Conservation (phyloP, 30 jellyfish, hydroid and myxozoan genomes). For the Aurelia sp. region DNA sequence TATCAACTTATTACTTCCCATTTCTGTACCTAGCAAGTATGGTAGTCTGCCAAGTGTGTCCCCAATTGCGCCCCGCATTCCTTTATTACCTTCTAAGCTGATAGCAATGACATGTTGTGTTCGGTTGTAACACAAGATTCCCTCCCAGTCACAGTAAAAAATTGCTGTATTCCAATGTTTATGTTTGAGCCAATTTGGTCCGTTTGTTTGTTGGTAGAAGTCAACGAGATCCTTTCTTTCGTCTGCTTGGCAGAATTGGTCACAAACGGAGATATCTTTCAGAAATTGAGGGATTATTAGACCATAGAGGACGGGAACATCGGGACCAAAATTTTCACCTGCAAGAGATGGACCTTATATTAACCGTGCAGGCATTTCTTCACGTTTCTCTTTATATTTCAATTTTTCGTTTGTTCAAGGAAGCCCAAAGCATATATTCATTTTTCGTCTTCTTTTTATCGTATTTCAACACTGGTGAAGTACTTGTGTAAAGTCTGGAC, state of each 20-base stretch:
- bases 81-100: conserved; percentile 37
- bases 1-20: conserved; percentile 32
- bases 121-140: conserved; percentile 53
- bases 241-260: conserved; percentile 23
- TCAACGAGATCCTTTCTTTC: conserved; percentile 21
- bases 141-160: conserved; percentile 75
- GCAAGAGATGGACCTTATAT: neutral
- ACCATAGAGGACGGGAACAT: conserved; percentile 73
- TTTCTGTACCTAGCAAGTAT: conserved; percentile 37
- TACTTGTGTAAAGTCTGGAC: too few relatives aligned
- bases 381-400: too few relatives aligned
- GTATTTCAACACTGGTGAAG: too few relatives aligned
- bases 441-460: too few relatives aligned
- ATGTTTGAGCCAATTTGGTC: conserved; percentile 42
- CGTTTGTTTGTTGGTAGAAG: conserved; percentile 41
- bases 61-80: conserved; percentile 53
- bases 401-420: too few relatives aligned
- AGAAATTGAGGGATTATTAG: conserved; percentile 49
- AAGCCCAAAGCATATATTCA: too few relatives aligned
- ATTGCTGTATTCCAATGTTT: conserved; percentile 25
- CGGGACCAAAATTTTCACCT: conserved; percentile 61
- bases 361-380: too few relatives aligned
- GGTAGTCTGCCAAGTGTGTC: conserved; percentile 33
- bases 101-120: conserved; percentile 57
- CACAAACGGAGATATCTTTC: conserved; percentile 34